phyloP scores from a whole-genome alignment of 1,140 invertebrate genomes.

The Myzus persicae region DNA sequence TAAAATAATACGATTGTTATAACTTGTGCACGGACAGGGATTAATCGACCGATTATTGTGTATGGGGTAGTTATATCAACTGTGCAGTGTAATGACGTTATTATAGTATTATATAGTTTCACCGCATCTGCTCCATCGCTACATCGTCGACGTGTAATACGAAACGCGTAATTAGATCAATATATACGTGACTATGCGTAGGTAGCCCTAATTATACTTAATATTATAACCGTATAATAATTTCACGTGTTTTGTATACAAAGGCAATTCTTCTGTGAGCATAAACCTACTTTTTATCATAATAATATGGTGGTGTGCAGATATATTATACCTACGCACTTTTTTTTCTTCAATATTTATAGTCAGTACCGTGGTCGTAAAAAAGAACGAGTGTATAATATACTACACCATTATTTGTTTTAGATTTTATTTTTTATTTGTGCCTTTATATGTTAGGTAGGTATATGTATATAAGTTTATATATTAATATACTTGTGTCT shows the following conservation, averaged over 20 bases:
- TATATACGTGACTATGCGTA: not conserved
- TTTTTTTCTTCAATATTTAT: slow-evolving; percentile 8
- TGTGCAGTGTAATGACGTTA: slow-evolving; percentile 25
- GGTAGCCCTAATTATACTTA: not conserved
- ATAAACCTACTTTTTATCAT: not conserved
- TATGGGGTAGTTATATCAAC: not conserved
- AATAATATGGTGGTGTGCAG: not conserved
- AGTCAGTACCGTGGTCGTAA: not conserved
- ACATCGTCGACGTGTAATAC: not conserved
- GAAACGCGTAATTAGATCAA: slow-evolving; percentile 10
- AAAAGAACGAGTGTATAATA: not conserved
- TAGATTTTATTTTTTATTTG: not conserved
- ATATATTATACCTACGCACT: not conserved
- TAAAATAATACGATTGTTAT: not conserved
- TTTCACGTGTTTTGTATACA: slow-evolving; percentile 9
- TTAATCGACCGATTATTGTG: slow-evolving; percentile 46
- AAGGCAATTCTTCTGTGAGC: not conserved
- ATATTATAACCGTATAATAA: not conserved
- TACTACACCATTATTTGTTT: slow-evolving; percentile 2
- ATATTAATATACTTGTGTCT: not conserved
- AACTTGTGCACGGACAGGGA: not conserved
- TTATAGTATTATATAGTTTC: slow-evolving; percentile 20
- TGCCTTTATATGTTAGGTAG: not conserved
- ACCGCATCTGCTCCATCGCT: not conserved
- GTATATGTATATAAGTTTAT: not conserved